Conservation (phyloP, 2,888 invertebrate species). For the Oscheius sp. region DNA sequence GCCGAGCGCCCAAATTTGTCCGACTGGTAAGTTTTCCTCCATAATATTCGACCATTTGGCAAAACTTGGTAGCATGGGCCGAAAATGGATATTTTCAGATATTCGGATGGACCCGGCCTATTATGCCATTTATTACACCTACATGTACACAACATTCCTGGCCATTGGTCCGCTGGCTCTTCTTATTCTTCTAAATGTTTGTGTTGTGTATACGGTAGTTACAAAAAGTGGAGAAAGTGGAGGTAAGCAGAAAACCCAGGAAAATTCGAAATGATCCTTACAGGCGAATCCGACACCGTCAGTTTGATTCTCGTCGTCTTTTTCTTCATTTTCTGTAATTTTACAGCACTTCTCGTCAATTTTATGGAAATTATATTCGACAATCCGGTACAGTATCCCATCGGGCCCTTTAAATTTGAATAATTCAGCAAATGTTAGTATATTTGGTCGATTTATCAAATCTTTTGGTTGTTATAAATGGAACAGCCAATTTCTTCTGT, state of each 20-base stretch:
- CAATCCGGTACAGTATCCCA: slow-evolving; percentile 65
- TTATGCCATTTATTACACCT: slow-evolving; percentile 71
- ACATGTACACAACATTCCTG: slow-evolving; percentile 69
- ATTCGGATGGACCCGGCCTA: slow-evolving; percentile 67
- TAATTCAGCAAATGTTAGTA: slow-evolving; percentile 61
- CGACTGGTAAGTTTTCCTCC: slow-evolving; percentile 43
- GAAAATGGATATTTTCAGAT: slow-evolving; percentile 33
- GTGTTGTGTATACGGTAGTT: slow-evolving; percentile 62
- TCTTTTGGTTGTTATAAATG: slow-evolving; percentile 70
- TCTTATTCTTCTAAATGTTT: slow-evolving; percentile 68
- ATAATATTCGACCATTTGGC: no score
- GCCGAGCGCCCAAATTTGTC: slow-evolving; percentile 51
- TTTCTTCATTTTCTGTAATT: slow-evolving; percentile 73
- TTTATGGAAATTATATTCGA: slow-evolving; percentile 70
- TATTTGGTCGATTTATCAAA: slow-evolving; percentile 72
- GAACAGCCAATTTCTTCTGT: slow-evolving; percentile 72
- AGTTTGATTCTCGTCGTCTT: slow-evolving; percentile 71
- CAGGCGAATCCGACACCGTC: slow-evolving; percentile 69
- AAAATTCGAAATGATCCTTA: not conserved
- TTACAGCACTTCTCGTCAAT: slow-evolving; percentile 70
- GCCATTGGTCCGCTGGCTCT: slow-evolving; percentile 71
- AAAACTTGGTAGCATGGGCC: no score
- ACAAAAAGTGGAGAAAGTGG: slow-evolving; percentile 42
- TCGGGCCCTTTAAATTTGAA: no score
- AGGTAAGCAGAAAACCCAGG: slow-evolving; percentile 21